Base-by-base conservation (phyloP, 2,888 invertebrate genomes). In the Yponomeuta malinellus region DNA sequence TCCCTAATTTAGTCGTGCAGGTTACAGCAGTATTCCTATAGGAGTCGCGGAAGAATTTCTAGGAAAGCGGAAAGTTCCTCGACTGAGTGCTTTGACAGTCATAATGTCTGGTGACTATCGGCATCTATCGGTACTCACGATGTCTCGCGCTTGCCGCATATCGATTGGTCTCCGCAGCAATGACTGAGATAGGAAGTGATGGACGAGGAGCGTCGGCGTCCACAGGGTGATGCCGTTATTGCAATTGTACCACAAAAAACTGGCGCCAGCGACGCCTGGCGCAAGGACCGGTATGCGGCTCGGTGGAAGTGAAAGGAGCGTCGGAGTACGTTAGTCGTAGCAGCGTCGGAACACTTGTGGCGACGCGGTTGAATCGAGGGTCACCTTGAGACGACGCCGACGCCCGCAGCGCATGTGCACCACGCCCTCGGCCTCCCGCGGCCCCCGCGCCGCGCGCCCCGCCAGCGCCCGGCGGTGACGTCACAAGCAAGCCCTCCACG, bases 111-210 rank as follows among this genome's bases (percentile, higher is more conserved):
- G 43, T 43, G 43, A 43, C 43, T 43, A 12, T 59, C 10, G 6
- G 77, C 86, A 92, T 91, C 43, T 43, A 12, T 59, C 10, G 6
- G 77, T 87, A 92, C 92, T 92, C 79, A 92, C 92, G 76, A 88
- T 81, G 82, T 92, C 91, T 85, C 90, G 81, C 75, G 90, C 86
- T 84, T 89, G 91, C 83, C 92, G 91, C 92, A 92, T 92, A 90
- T 92, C 89, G 92, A 90, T 90, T 88, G 79, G 87, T 86, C 88
- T 87, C 87, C 89, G 88, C 90, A 89, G 89, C 83, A 88, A 83
- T 68, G 90, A 89, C 87, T 85, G 88, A 80, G 91, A 91, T 82
- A 91, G 83, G 74, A 91, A 85, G 83, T 92, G 91, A 88, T 92
- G 89, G 82, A 90, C 85, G 88, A 92, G 86, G 76, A 91, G 84